Percentiles rank a stretch among this genome's conserved stretches.
Conservation (phyloP, 2,797 vertebrate species). For the Gallinago nigripennis region DNA sequence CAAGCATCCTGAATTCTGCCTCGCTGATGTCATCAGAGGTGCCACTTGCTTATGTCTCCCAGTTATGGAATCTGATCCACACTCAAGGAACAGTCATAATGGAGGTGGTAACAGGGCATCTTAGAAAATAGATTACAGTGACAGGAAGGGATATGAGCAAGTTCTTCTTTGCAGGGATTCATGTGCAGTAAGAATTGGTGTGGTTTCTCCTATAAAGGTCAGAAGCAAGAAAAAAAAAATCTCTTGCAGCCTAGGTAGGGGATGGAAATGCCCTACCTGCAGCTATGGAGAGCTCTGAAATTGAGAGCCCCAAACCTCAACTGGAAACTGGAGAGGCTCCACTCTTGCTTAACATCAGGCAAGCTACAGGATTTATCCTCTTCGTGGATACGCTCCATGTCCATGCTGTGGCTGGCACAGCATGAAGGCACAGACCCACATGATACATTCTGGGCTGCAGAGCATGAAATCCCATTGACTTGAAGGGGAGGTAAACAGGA, state of each 20-base stretch:
- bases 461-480: neutral
- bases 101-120: neutral
- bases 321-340: neutral
- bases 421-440: neutral
- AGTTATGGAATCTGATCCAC: neutral
- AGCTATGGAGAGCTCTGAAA: neutral
- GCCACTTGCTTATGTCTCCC: neutral
- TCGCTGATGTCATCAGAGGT: fast-evolving
- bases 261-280: neutral
- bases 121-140: neutral
- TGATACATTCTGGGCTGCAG: neutral
- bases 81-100: neutral
- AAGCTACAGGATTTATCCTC: neutral
- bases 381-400: neutral
- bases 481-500: neutral
- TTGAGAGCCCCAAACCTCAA: neutral
- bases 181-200: neutral
- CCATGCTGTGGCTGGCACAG: neutral
- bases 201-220: neutral
- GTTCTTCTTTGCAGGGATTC: neutral
- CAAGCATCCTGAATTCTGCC: neutral
- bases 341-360: neutral
- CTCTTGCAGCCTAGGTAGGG: neutral
- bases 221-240: neutral
- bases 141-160: neutral